Evolutionary conservation across 2,113 vertebrate species (phyloP).

Genomic region (Tragelaphus imberbis): DNA sequence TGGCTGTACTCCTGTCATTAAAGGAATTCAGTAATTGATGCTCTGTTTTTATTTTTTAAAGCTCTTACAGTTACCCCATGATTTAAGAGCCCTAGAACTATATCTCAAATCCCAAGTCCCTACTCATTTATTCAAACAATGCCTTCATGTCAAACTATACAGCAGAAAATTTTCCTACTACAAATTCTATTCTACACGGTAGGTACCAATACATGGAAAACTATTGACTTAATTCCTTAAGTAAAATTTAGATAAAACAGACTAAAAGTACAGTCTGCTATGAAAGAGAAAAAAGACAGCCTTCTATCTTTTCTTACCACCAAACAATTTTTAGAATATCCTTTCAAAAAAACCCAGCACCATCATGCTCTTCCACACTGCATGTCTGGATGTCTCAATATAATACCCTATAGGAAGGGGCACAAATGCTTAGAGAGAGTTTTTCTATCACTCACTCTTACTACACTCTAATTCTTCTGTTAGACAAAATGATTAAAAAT

Average conservation of each 20-base stretch:
- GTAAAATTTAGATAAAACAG: slow-evolving; percentile 17
- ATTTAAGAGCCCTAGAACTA: not conserved
- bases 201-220: not conserved
- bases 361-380: not conserved
- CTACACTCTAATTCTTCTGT: not conserved
- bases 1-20: not conserved
- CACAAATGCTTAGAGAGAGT: not conserved
- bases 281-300: not conserved
- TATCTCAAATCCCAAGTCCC: not conserved
- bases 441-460: not conserved
- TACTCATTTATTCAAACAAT: slow-evolving; percentile 21
- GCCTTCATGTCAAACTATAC: not conserved
- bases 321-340: not conserved
- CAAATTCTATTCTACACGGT: not conserved
- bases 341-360: not conserved
- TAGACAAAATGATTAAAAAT: slow-evolving; percentile 50
- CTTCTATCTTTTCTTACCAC: not conserved
- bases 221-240: not conserved
- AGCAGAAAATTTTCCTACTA: not conserved
- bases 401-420: not conserved
- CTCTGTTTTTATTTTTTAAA: not conserved
- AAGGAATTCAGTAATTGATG: not conserved
- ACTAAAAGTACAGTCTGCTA: not conserved
- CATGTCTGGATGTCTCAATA: not conserved
- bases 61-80: not conserved